Conservation (phyloP, 2,113 vertebrate genomes). For the Puma concolor region DNA sequence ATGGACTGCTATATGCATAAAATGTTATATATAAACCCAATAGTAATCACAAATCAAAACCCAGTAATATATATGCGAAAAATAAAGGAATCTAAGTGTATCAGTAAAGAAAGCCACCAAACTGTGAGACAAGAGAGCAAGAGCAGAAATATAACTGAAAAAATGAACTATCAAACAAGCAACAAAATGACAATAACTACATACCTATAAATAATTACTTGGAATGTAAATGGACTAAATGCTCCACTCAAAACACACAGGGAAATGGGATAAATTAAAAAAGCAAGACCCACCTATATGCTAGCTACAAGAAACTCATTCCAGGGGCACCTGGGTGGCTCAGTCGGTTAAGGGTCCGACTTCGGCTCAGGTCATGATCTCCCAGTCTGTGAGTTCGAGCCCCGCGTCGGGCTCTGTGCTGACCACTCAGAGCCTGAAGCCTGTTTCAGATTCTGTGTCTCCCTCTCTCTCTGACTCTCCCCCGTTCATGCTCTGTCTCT, state of each 20-base stretch:
- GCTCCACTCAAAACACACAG: neutral
- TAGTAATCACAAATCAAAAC: neutral
- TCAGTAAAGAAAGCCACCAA: neutral
- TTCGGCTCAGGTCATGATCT: too few species aligned
- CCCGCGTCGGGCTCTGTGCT: too few species aligned
- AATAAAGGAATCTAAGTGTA: neutral
- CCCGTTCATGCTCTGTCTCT: too few species aligned
- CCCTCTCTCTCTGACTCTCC: too few species aligned
- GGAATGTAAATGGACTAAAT: neutral
- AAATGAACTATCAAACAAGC: neutral
- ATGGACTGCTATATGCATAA: neutral
- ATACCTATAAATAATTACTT: neutral
- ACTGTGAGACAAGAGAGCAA: neutral
- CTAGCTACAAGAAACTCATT: neutral
- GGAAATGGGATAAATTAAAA: neutral
- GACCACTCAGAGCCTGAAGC: too few species aligned
- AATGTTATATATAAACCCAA: neutral
- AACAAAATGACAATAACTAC: neutral
- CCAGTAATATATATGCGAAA: neutral
- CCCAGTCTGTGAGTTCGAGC: too few species aligned
- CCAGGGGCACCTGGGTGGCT: too few species aligned
- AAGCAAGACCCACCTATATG: neutral
- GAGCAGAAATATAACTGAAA: neutral
- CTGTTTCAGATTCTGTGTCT: too few species aligned
- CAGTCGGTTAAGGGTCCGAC: too few species aligned